Evolutionary conservation across 1,140 invertebrate species (phyloP).

Genomic region (Zeugodacus cucurbitae): DNA sequence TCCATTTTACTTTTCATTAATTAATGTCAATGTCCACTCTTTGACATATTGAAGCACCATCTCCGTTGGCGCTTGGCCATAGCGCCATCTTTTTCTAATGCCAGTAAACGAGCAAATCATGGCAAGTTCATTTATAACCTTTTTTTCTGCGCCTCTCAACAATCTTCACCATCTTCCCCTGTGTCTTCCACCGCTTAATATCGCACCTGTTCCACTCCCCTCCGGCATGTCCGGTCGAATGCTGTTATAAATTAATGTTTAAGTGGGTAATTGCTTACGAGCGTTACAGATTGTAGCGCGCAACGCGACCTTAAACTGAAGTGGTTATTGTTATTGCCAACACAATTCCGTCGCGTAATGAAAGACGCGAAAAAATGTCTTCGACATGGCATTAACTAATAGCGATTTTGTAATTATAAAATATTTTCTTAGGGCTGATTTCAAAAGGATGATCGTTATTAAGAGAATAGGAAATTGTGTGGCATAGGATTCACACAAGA

Average conservation of each 20-base stretch:
- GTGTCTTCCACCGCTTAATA: not conserved
- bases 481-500: too few relatives aligned
- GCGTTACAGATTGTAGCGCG: too few relatives aligned
- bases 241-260: not conserved
- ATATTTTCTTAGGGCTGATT: too few relatives aligned
- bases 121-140: not conserved
- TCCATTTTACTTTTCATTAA: conserved; percentile 12
- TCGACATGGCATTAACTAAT: not conserved
- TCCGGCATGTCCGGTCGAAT: not conserved
- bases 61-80: not conserved
- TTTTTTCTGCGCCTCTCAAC: not conserved
- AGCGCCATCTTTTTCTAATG: not conserved
- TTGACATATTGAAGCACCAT: conserved; percentile 2
- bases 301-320: not conserved
- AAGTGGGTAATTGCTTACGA: not conserved
- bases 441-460: too few relatives aligned
- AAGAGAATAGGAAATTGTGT: too few relatives aligned
- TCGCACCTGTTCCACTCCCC: not conserved
- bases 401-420: not conserved
- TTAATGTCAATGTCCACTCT: conserved; percentile 16
- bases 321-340: not conserved
- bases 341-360: not conserved
- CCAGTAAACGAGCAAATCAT: not conserved
- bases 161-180: not conserved
- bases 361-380: not conserved